phyloP scores from a whole-genome alignment of 2,888 invertebrate genomes.

The Notodonta dromedarius region DNA sequence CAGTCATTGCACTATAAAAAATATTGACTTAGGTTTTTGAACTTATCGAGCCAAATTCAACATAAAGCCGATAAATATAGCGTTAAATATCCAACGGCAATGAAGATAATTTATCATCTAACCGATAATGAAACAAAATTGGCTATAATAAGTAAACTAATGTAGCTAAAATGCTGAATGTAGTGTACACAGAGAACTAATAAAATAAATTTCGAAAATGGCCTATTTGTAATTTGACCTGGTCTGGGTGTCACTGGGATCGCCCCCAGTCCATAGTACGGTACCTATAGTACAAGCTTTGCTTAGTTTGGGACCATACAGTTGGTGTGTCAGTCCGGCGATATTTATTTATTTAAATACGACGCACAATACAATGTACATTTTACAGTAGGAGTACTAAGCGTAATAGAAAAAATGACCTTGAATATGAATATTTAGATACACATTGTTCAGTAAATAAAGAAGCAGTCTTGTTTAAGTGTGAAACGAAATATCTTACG shows the following conservation, averaged over 20 bases:
- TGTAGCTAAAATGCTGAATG: no score
- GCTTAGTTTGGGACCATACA: no score
- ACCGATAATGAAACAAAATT: background rate
- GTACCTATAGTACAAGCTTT: no score
- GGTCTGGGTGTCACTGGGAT: no score
- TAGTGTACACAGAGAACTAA: background rate
- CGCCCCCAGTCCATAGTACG: no score
- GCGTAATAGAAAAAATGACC: slow-evolving; percentile 17
- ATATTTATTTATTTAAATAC: no score
- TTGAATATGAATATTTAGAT: slow-evolving; percentile 11
- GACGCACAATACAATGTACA: no score
- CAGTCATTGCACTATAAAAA: background rate
- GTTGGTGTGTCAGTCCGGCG: no score
- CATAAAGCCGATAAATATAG: background rate
- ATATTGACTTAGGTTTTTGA: background rate
- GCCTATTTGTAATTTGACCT: slow-evolving; percentile 10
- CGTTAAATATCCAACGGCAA: background rate
- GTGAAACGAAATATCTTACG: no score
- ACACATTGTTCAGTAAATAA: slow-evolving; percentile 4
- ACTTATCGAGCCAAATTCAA: background rate
- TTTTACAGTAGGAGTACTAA: no score
- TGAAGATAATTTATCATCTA: background rate
- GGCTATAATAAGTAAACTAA: background rate
- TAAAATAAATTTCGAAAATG: slow-evolving; percentile 12
- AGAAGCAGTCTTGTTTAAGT: background rate